Evolutionary conservation across 2,797 vertebrate genomes (phyloP).

Genomic region (Odontamblyopus lacepedii): DNA sequence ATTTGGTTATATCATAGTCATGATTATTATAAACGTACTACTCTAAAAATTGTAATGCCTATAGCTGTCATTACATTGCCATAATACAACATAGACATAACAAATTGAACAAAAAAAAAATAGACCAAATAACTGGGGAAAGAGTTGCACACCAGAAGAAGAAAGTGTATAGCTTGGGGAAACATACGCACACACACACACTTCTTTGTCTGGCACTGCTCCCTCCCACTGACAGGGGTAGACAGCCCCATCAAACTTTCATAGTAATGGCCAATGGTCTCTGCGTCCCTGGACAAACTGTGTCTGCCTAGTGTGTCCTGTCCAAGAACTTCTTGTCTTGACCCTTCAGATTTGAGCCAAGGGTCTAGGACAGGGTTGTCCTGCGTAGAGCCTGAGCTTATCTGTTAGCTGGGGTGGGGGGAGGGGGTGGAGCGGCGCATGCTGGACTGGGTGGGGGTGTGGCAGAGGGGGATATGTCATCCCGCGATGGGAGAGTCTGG

Average conservation of each 20-base stretch:
- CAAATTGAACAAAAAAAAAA: not conserved
- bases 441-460: conserved; percentile 2
- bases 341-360: conserved; percentile 48
- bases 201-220: conserved; percentile 54
- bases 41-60: not conserved
- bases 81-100: not conserved
- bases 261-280: conserved; percentile 73
- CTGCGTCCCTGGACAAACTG: conserved; percentile 41
- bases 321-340: conserved; percentile 42
- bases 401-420: conserved; percentile 48
- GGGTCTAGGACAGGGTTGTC: conserved; percentile 32
- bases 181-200: conserved; percentile 19
- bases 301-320: conserved; percentile 21
- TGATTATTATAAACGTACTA: not conserved
- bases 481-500: conserved; percentile 40
- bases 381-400: conserved; percentile 44
- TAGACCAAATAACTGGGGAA: not conserved
- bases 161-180: conserved; percentile 38
- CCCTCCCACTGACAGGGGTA: conserved; percentile 54
- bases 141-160: conserved; percentile 7
- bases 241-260: conserved; percentile 77
- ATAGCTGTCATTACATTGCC: not conserved
- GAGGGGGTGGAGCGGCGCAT: not conserved
- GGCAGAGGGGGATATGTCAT: not conserved
- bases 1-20: not conserved